Percentiles rank a stretch among this genome's conserved stretches.
phyloP scores from a whole-genome alignment of 1,140 invertebrate genomes.

The Heliconius melpomene region DNA sequence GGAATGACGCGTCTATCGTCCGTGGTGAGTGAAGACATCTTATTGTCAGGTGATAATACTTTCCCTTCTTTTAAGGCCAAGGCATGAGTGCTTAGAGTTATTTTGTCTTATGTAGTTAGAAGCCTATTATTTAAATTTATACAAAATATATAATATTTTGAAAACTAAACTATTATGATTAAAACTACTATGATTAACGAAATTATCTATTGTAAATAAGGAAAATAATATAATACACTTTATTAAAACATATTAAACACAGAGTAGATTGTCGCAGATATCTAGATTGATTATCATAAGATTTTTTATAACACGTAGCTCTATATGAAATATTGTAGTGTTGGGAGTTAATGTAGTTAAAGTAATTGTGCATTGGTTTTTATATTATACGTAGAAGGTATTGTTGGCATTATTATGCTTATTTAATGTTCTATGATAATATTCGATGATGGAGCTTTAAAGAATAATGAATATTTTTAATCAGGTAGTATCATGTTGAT shows the following conservation, averaged over 20 bases:
- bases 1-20: conserved; percentile 70
- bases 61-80: conserved; percentile 74
- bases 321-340: not conserved
- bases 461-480: not conserved
- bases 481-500: not conserved
- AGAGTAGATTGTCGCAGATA: not conserved
- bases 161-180: not conserved
- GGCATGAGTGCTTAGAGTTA: conserved; percentile 66
- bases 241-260: not conserved
- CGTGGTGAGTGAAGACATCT: conserved; percentile 80
- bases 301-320: not conserved
- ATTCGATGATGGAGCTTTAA: not conserved
- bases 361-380: not conserved
- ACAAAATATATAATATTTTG: not conserved
- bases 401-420: not conserved
- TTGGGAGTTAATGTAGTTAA: not conserved
- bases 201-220: not conserved
- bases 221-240: not conserved
- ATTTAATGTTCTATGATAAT: not conserved
- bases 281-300: not conserved
- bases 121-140: conserved; percentile 19
- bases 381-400: not conserved
- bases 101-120: conserved; percentile 56
- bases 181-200: too few relatives aligned
- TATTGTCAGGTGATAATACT: conserved; percentile 78